Conservation (phyloP, 2,888 invertebrate genomes). For the Lingula anatina region DNA sequence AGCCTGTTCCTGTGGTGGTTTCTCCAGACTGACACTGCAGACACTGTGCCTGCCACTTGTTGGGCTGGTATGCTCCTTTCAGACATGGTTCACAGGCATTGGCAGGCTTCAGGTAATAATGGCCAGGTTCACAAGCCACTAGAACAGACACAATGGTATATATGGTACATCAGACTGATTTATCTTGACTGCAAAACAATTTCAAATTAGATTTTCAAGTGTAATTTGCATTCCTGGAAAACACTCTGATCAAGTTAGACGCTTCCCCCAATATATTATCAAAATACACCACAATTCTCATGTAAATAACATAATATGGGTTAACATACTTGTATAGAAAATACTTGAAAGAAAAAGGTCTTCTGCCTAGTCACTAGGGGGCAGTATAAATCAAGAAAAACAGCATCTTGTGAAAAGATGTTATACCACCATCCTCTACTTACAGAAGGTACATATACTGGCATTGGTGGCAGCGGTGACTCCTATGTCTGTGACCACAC, state of each 20-base stretch:
- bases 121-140: slow-evolving; percentile 13
- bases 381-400: too few relatives aligned
- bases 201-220: slow-evolving; percentile 6
- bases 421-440: too few relatives aligned
- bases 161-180: background rate
- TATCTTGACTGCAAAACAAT: slow-evolving; percentile 3
- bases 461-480: too few relatives aligned
- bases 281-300: background rate
- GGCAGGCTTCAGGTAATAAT: background rate
- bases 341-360: too few relatives aligned
- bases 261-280: too few relatives aligned
- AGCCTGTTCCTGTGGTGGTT: slow-evolving; percentile 3
- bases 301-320: too few relatives aligned
- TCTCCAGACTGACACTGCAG: slow-evolving; percentile 1
- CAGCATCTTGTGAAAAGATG: too few relatives aligned
- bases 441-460: too few relatives aligned
- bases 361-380: too few relatives aligned
- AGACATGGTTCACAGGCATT: slow-evolving; percentile 8
- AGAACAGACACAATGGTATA: background rate
- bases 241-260: background rate
- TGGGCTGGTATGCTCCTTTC: slow-evolving; percentile 11
- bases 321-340: too few relatives aligned
- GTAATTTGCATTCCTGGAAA: slow-evolving; percentile 4
- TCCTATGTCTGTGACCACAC: too few relatives aligned
- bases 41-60: slow-evolving; percentile 8